Evolutionary conservation across 2,113 vertebrate species (phyloP), one percentile per base, ranked within the genome.

Genomic region (Pachycephala philippinensis): DNA sequence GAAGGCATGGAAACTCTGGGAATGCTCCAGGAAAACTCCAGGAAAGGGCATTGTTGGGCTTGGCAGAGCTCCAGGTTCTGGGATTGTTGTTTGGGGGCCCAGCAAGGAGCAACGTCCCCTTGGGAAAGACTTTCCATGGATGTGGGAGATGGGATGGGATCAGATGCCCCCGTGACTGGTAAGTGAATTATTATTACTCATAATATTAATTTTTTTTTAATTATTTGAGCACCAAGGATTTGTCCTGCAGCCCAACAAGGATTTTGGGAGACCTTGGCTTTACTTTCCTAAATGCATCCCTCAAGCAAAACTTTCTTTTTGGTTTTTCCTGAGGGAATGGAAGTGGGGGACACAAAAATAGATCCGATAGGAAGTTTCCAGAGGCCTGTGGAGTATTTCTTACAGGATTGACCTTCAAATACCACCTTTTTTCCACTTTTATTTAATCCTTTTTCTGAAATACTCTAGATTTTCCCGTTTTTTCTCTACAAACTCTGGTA

Each of bases 21-120:
- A 95, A 91, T 89, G 53, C 81, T 84, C 77, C 87, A 75, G 90
- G 95, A 96, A 90, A 87, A 21, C 76, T 79, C 75, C 94, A 90
- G 94, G 94, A 96, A 89, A 94, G 61, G 57, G 15, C 69, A 27
- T 27, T 89, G 37, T 83, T 91, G 49, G 92, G 20, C 12, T 79
- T 95, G 95, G 95, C 86, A 65, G 49, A 56, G 28, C 11, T 72
- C 74, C 95, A 97, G 70, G 30, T 13, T 72, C 78, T 78, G 35
- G 22, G 33, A 42, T 69, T 83, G 57, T 63, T 90, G 12, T 88
- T 81, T 37, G 18, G 68, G 53, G 69, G 28, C 40, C 76, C 56
- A 84, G 65, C 33, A 60, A 50, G 72, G 60, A 84, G 52, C 13
- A 45, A 21, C 2, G 11, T 35, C 64, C 26, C 17, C 0, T 9